These are phyloP conservation scores for Odobenus rosmarus DNA, from an alignment of 2,113 vertebrate genomes.

Conservation along the genomic window DNA sequence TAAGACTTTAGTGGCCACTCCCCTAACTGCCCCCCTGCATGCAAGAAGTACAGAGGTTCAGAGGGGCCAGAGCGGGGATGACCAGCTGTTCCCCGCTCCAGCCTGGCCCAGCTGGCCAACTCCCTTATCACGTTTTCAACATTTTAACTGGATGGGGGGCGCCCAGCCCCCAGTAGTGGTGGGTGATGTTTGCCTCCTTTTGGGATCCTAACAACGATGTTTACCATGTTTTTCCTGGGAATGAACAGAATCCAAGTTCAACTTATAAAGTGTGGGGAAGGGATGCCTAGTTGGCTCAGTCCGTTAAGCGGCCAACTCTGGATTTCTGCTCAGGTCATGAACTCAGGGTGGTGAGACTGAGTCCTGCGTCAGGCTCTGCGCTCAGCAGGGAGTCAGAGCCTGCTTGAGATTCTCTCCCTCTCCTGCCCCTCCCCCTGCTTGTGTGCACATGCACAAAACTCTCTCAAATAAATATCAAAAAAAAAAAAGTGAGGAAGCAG, in stretches of 20 bases:
- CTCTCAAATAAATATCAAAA: neutral
- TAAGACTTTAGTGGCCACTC: neutral
- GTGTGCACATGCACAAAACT: neutral
- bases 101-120: neutral
- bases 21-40: too few relatives aligned
- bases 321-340: neutral
- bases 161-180: neutral
- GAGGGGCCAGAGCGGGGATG: neutral
- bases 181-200: neutral
- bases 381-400: neutral
- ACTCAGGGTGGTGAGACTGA: neutral
- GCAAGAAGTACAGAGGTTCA: neutral
- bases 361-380: neutral
- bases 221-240: neutral
- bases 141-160: neutral
- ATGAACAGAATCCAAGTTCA: neutral
- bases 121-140: neutral
- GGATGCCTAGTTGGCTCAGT: neutral
- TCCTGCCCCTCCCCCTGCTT: neutral
- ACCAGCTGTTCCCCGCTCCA: neutral
- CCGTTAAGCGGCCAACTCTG: neutral
- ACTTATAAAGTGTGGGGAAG: constrained; percentile 1
- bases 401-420: neutral
- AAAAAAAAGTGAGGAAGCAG: neutral
- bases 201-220: neutral